These are phyloP conservation scores for Lymantria dispar DNA, from an alignment of 2,888 invertebrate genomes.

Conservation along the genomic window DNA sequence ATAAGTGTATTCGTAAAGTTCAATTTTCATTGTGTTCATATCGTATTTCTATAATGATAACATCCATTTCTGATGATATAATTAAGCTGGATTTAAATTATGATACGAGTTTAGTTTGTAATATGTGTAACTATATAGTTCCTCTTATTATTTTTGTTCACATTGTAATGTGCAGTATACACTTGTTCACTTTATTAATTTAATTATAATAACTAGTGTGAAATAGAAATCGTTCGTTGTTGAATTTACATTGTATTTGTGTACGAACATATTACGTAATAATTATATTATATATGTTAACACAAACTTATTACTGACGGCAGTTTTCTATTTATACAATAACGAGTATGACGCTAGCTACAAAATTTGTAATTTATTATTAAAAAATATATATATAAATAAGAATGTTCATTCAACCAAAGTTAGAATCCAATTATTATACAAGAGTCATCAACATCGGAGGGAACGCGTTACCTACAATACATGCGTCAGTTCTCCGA, in stretches of 20 bases:
- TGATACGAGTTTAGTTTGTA: slow-evolving; percentile 22
- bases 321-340: slow-evolving; percentile 42
- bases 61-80: slow-evolving; percentile 1
- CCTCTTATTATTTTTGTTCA: slow-evolving; percentile 30
- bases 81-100: slow-evolving; percentile 18
- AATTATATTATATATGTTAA: slow-evolving; percentile 21
- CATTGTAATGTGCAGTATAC: slow-evolving; percentile 29
- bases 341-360: slow-evolving; percentile 56
- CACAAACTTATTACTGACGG: slow-evolving; percentile 24
- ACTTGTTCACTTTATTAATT: slow-evolving; percentile 21
- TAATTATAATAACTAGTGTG: slow-evolving; percentile 14
- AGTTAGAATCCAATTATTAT: slow-evolving; percentile 56
- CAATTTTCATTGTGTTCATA: slow-evolving; percentile 29
- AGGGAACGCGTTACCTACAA: slow-evolving; percentile 18
- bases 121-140: slow-evolving; percentile 22
- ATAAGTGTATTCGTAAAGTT: slow-evolving; percentile 16
- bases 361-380: slow-evolving; percentile 43
- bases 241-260: slow-evolving; percentile 17
- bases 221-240: slow-evolving; percentile 17
- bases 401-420: slow-evolving; percentile 51
- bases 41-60: slow-evolving; percentile 23
- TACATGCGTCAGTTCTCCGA: slow-evolving; percentile 27
- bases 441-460: slow-evolving; percentile 44
- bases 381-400: slow-evolving; percentile 27
- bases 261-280: slow-evolving; percentile 12